phyloP scores from a whole-genome alignment of 2,113 vertebrate species.

The Scomber japonicus region DNA sequence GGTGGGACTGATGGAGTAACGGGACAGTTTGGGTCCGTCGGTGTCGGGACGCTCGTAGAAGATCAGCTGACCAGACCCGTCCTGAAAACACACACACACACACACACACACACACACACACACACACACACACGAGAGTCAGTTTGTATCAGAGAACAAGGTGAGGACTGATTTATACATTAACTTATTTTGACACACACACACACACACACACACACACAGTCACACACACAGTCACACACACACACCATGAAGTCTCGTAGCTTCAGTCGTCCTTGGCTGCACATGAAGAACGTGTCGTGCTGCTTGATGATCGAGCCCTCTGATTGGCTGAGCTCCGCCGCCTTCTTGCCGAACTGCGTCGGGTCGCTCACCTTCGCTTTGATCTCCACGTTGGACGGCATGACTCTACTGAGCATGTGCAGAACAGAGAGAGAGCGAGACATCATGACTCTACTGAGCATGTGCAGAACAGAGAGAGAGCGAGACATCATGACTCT shows the following conservation, averaged over 20 bases:
- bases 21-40: slow-evolving; percentile 87
- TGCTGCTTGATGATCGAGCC: slow-evolving; percentile 80
- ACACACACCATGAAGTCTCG: slow-evolving; percentile 79
- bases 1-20: slow-evolving; percentile 84
- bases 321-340: slow-evolving; percentile 80
- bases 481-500: no score
- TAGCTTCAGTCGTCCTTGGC: slow-evolving; percentile 85
- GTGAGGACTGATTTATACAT: no score
- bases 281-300: slow-evolving; percentile 87
- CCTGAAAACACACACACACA: no score
- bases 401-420: slow-evolving; percentile 79
- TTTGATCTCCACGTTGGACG: slow-evolving; percentile 89
- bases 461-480: no score
- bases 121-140: slow-evolving; percentile 5
- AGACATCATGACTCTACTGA: no score
- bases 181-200: background rate
- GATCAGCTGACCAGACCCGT: slow-evolving; percentile 87
- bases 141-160: no score
- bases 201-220: slow-evolving; percentile 5
- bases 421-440: no score
- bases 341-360: slow-evolving; percentile 59
- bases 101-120: no score
- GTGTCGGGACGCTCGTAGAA: slow-evolving; percentile 89
- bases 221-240: background rate
- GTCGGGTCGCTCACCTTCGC: slow-evolving; percentile 73